phyloP scores from a whole-genome alignment of 2,888 invertebrate genomes.

The Synanthedon tipuliformis region DNA sequence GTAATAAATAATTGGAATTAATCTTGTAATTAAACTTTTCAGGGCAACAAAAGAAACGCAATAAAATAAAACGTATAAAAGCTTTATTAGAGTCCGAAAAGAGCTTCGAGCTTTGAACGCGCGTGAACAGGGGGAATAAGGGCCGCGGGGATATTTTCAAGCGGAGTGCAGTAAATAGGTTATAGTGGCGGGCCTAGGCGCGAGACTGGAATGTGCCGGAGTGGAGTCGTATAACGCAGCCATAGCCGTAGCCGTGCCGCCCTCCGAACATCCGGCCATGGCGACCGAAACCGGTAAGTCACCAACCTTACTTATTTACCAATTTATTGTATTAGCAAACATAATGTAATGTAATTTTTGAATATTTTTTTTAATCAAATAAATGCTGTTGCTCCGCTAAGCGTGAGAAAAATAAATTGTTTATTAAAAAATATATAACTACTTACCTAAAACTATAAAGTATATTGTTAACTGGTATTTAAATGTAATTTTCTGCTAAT shows the following conservation, averaged over 20 bases:
- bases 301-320: not conserved
- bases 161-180: constrained; percentile 30
- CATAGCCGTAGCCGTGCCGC: constrained; percentile 61
- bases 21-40: not conserved
- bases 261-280: constrained; percentile 65
- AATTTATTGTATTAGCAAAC: no score
- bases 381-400: no score
- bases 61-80: not conserved
- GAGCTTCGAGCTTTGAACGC: not conserved
- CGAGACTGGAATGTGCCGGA: constrained; percentile 64
- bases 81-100: constrained; percentile 2
- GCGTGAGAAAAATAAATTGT: no score
- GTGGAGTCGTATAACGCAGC: constrained; percentile 60
- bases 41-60: not conserved
- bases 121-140: not conserved
- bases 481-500: no score
- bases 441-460: no score
- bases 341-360: no score
- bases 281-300: constrained; percentile 65
- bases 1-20: not conserved
- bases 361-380: no score
- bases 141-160: constrained; percentile 11
- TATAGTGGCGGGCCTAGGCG: constrained; percentile 57
- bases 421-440: no score
- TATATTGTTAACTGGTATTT: no score